Conservation (phyloP, 2,113 vertebrate species). For the Prolemur simus region DNA sequence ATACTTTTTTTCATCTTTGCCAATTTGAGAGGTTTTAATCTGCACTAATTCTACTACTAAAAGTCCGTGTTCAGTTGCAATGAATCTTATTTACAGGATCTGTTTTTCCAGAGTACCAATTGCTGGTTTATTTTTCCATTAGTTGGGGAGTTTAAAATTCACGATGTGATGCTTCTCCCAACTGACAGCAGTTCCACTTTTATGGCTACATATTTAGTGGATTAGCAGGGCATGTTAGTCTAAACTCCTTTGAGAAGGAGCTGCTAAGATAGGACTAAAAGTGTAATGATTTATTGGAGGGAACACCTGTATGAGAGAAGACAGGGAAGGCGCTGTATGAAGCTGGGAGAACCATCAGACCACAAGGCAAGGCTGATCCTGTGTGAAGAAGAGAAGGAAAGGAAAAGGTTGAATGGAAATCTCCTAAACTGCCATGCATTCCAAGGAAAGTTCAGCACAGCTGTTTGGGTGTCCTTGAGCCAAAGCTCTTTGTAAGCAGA, state of each 20-base stretch:
- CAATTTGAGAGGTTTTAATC: background rate
- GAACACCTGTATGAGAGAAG: background rate
- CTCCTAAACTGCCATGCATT: background rate
- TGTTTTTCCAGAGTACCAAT: background rate
- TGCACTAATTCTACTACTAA: background rate
- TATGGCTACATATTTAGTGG: background rate
- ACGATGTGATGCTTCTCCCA: background rate
- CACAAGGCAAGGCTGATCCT: background rate
- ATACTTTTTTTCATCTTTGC: background rate
- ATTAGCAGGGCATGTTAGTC: background rate
- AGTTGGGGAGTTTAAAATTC: background rate
- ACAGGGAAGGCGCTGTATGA: background rate
- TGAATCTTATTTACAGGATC: background rate
- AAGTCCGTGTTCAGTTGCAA: background rate
- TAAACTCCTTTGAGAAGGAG: background rate
- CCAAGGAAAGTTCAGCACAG: background rate
- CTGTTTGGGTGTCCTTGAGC: background rate
- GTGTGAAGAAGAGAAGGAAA: background rate
- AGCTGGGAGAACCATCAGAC: background rate
- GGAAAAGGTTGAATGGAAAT: background rate
- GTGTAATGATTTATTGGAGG: background rate
- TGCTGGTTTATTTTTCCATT: background rate
- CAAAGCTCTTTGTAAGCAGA: background rate
- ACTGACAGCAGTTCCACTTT: background rate
- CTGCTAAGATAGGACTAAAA: background rate